Evolutionary conservation across 2,113 vertebrate species (phyloP).

Genomic region (Cynopterus brachyotis): DNA sequence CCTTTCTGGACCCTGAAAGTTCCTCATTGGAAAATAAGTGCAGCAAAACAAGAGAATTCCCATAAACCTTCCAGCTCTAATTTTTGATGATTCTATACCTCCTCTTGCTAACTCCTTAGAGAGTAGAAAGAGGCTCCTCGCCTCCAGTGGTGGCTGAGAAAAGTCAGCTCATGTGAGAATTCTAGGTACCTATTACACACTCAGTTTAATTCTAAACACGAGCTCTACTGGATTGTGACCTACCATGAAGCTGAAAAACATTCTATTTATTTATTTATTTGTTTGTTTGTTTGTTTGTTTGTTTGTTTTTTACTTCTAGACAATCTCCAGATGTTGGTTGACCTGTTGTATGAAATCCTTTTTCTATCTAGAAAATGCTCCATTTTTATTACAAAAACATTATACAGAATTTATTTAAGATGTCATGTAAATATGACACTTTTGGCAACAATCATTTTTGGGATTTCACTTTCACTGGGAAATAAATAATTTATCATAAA

Average conservation of each 20-base stretch:
- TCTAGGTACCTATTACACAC: too few relatives aligned
- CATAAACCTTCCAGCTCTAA: not conserved
- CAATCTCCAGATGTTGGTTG: not conserved
- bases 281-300: not conserved
- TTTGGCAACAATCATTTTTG: not conserved
- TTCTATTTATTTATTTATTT: not conserved
- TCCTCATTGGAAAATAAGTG: not conserved
- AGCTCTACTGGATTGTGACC: not conserved
- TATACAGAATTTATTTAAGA: not conserved
- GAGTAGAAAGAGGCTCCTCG: not conserved
- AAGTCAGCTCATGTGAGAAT: not conserved
- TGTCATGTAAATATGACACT: not conserved
- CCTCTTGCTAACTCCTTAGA: not conserved
- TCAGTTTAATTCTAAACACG: not conserved
- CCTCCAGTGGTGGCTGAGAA: not conserved
- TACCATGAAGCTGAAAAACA: not conserved
- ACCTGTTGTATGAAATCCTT: not conserved
- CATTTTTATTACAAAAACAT: not conserved
- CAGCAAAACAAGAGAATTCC: not conserved
- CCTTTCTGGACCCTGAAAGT: not conserved
- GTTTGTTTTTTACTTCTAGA: not conserved
- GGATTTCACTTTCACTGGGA: not conserved
- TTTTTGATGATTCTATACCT: not conserved
- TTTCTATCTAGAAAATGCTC: not conserved
- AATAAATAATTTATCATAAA: conserved; percentile 33